phyloP scores from a whole-genome alignment of 2,113 vertebrate species.

The Saguinus midas region DNA sequence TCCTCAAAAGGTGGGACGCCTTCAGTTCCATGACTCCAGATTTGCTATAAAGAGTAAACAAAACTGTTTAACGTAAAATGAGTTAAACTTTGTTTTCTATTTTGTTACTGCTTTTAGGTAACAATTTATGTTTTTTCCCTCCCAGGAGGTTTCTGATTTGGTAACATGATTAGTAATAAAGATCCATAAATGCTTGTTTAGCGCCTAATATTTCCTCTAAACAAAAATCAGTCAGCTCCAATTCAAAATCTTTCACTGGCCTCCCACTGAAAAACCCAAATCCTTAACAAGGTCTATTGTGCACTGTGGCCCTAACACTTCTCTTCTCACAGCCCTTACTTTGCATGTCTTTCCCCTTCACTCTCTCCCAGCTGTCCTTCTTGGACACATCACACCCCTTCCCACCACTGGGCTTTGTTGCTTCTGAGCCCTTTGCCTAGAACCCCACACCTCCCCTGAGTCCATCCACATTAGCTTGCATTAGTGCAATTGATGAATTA shows the following conservation, averaged over 20 bases:
- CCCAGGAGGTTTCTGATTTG: neutral
- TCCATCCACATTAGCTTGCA: accelerated
- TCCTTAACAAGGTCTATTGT: neutral
- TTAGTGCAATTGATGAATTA: neutral
- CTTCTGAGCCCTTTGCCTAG: neutral
- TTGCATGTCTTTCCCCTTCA: neutral
- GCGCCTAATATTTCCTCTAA: neutral
- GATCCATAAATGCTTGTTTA: neutral
- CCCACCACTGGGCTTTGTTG: neutral
- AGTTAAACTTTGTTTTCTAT: neutral
- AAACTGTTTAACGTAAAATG: neutral
- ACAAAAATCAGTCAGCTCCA: neutral
- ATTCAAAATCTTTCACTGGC: neutral
- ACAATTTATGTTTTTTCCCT: neutral
- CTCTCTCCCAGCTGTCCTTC: neutral
- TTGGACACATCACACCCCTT: neutral
- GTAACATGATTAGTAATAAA: neutral
- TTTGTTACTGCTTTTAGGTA: neutral
- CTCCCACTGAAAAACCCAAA: neutral
- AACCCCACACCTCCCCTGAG: neutral
- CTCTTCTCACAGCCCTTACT: neutral
- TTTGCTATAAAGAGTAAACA: neutral
- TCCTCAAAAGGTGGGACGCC: neutral
- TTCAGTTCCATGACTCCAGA: neutral
- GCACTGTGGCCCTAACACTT: neutral